Conservation (phyloP, 1,140 invertebrate genomes). For the Ceratosolen fusciceps region DNA sequence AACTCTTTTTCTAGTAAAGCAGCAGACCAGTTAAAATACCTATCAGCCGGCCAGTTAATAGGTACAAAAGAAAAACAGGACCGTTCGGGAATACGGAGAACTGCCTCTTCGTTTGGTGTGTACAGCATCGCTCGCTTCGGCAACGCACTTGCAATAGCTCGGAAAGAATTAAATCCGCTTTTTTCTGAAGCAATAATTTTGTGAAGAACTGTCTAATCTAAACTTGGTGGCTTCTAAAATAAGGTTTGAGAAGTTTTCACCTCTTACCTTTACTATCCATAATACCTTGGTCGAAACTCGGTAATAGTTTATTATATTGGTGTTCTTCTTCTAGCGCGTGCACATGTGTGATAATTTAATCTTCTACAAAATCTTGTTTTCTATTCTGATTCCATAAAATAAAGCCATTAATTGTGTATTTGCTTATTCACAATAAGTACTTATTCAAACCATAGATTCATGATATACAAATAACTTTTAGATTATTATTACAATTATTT, state of each 20-base stretch:
- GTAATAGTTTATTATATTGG: too few species aligned
- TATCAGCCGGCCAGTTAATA: not conserved
- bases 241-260: too few species aligned
- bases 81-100: not conserved
- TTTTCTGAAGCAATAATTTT: slow-evolving; percentile 69
- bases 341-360: too few species aligned
- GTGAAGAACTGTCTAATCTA: slow-evolving; percentile 68
- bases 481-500: not conserved
- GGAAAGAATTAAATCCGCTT: slow-evolving; percentile 45
- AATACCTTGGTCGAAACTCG: too few species aligned
- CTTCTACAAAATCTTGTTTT: too few species aligned
- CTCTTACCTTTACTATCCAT: too few species aligned
- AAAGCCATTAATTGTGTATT: slow-evolving; percentile 5
- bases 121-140: not conserved
- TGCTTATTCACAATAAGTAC: not conserved
- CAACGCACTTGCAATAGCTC: slow-evolving; percentile 47
- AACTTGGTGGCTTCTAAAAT: slow-evolving; percentile 71
- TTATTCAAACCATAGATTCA: not conserved
- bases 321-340: too few species aligned
- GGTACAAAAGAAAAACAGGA: not conserved
- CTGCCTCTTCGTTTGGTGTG: not conserved
- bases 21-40: not conserved
- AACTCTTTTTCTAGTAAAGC: not conserved
- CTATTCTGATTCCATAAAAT: too few species aligned
- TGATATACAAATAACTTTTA: not conserved